Base-by-base conservation (phyloP, 2,797 vertebrate species). In the Propithecus perrieri region DNA sequence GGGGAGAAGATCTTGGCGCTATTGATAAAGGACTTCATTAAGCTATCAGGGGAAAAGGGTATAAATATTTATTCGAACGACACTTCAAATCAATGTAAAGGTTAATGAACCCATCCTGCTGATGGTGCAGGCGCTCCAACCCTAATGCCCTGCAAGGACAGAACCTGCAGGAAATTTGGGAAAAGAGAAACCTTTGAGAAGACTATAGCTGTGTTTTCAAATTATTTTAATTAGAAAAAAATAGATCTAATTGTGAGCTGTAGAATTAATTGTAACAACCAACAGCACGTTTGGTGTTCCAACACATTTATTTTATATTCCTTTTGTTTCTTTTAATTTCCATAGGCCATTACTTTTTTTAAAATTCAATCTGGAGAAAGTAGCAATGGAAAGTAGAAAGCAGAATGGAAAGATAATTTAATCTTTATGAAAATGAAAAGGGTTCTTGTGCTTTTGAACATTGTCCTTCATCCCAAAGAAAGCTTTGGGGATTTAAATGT, bases 11-110 rank as follows among this genome's bases (percentile, higher is more conserved):
- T 90, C 67, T 92, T 28, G 0, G 26, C 57, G 41, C n/a, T 81
- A 43, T 78, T 90, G 90, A 85, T 57, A 89, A 94, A 95, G 69
- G 55, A 94, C 91, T 96, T 91, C 89, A 86, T 93, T 86, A 85
- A 65, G 55, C 17, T 89, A 76, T 41, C 72, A 95, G 41, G 41
- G 93, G 48, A 55, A 89, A 57, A 14, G 1, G 65, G 72, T 46
- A 93, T 80, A 93, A 89, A 91, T 94, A 81, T 93, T 95, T 94
- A 94, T 91, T 72, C 24, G 5, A 89, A 92, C 0, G 7, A 41
- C 43, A 76, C 48, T 67, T 81, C 28, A 59, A 89, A 85, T 88
- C 91, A 79, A 61, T 10, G 9, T 53, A 43, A 96, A 97, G 78
- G 71, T 80, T 86, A 93, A 84, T 55, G 69, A 96, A 59, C 84